Conservation (phyloP, 1,140 invertebrate genomes). For the Ceratina australensis region DNA sequence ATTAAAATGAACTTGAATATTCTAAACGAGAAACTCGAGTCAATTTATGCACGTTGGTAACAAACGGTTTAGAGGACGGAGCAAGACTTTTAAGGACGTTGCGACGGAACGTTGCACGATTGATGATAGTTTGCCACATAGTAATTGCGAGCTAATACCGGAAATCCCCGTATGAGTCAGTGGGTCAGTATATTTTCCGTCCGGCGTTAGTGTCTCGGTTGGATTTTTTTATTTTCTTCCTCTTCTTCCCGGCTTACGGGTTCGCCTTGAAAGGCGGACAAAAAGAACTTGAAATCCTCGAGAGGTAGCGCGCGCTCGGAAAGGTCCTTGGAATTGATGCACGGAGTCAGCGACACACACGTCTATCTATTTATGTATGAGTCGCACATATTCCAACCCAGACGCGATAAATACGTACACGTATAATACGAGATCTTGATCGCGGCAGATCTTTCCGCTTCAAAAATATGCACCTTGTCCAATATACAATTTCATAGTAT, state of each 20-base stretch:
- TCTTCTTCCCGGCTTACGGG: neutral
- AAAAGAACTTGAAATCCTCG: conserved; percentile 50
- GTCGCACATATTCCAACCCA: neutral
- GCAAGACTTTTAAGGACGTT: neutral
- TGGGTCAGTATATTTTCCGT: conserved; percentile 43
- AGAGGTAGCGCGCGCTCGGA: conserved; percentile 20
- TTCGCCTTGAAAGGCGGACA: conserved; percentile 33
- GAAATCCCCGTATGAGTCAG: conserved; percentile 33
- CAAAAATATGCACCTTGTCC: neutral
- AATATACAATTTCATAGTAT: neutral
- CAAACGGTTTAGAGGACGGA: neutral
- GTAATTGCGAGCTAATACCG: conserved; percentile 30
- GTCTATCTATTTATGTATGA: neutral
- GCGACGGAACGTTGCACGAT: neutral
- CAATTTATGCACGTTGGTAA: neutral
- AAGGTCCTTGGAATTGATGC: conserved; percentile 48
- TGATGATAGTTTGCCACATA: neutral
- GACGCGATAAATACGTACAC: conserved; percentile 22
- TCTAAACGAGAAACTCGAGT: neutral
- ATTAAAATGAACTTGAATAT: neutral
- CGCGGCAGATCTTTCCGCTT: conserved; percentile 30
- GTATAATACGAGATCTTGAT: conserved; percentile 11
- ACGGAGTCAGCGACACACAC: conserved; percentile 1
- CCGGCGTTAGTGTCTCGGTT: conserved; percentile 5
- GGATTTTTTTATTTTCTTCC: conserved; percentile 19